A percentile compares a stretch with the other conserved stretches of the same genome.
phyloP scores from a whole-genome alignment of 2,888 invertebrate species.

The Oxystoma pomonae region DNA sequence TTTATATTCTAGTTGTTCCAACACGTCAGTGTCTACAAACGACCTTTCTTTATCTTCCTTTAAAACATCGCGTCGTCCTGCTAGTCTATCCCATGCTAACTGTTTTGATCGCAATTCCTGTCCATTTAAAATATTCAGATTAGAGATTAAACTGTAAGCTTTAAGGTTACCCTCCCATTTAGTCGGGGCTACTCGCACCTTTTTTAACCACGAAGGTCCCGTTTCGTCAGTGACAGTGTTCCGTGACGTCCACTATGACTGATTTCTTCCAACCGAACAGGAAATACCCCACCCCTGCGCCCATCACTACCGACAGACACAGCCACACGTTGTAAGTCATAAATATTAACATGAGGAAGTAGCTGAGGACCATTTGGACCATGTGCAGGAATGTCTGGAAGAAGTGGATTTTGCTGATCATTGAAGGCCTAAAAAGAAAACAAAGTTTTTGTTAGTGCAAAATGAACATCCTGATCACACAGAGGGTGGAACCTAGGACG shows the following conservation, averaged over 20 bases:
- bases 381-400: slow-evolving; percentile 87
- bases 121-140: too few relatives aligned
- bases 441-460: too few relatives aligned
- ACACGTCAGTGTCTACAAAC: too few relatives aligned
- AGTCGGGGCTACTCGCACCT: background rate
- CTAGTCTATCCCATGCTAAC: too few relatives aligned
- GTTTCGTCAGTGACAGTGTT: slow-evolving; percentile 80
- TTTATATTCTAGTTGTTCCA: too few relatives aligned
- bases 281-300: slow-evolving; percentile 90
- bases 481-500: too few relatives aligned
- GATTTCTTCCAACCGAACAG: slow-evolving; percentile 95
- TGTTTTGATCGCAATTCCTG: too few relatives aligned
- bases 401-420: slow-evolving; percentile 78
- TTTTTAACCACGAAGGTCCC: background rate
- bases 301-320: slow-evolving; percentile 82
- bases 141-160: too few relatives aligned
- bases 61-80: too few relatives aligned
- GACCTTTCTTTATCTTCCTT: too few relatives aligned
- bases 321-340: slow-evolving; percentile 97
- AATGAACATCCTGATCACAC: too few relatives aligned
- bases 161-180: too few relatives aligned
- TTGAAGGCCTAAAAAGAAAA: slow-evolving; percentile 67
- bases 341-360: slow-evolving; percentile 93
- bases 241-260: slow-evolving; percentile 88
- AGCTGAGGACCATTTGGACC: slow-evolving; percentile 84